phyloP scores from a whole-genome alignment of 1,140 invertebrate genomes.

The Pseudomyrmex sp. region DNA sequence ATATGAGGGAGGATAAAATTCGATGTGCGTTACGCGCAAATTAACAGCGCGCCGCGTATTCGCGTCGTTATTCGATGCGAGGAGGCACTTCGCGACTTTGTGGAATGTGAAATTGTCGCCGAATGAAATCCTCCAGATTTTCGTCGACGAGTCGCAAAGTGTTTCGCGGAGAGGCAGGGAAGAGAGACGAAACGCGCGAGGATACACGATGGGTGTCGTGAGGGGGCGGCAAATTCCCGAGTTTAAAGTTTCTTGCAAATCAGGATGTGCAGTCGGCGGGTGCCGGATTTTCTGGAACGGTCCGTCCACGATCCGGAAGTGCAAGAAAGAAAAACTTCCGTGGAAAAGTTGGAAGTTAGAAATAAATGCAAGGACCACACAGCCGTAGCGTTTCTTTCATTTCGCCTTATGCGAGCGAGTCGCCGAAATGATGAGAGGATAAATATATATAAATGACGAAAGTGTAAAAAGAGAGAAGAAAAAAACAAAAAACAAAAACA shows the following conservation, averaged over 20 bases:
- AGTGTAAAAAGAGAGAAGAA: too few species aligned
- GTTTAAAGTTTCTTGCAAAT: slow-evolving; percentile 76
- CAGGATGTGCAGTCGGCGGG: slow-evolving; percentile 66
- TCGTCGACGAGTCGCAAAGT: slow-evolving; percentile 41
- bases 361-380: slow-evolving; percentile 51
- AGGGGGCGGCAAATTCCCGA: slow-evolving; percentile 67
- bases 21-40: slow-evolving; percentile 43
- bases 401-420: not conserved
- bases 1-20: slow-evolving; percentile 24
- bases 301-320: slow-evolving; percentile 42
- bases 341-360: slow-evolving; percentile 34
- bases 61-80: not conserved
- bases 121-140: slow-evolving; percentile 48
- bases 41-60: slow-evolving; percentile 19
- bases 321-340: slow-evolving; percentile 2
- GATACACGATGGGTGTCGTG: slow-evolving; percentile 13
- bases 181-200: slow-evolving; percentile 25
- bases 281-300: slow-evolving; percentile 59
- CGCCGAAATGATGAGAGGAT: not conserved
- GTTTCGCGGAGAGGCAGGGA: slow-evolving; percentile 11
- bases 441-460: too few species aligned
- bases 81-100: slow-evolving; percentile 25
- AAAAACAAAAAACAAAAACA: too few species aligned
- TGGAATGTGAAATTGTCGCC: slow-evolving; percentile 42
- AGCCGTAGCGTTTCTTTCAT: slow-evolving; percentile 37